Conservation (phyloP, 2,113 vertebrate species). For the Acrocephalus arundinaceus region DNA sequence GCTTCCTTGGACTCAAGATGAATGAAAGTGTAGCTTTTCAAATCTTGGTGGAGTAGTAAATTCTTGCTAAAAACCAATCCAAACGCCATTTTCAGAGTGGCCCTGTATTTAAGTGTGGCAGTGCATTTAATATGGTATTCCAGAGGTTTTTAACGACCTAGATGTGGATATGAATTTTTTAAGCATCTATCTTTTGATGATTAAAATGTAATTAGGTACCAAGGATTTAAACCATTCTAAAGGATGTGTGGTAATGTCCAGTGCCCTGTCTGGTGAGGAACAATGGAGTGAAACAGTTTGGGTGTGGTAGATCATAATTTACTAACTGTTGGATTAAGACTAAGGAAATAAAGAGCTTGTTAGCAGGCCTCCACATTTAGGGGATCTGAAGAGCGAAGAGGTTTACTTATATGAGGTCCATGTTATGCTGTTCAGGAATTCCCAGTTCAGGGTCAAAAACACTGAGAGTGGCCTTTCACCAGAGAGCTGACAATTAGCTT, state of each 20-base stretch:
- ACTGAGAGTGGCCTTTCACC: background rate
- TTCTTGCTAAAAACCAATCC: background rate
- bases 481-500: background rate
- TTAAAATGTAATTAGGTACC: background rate
- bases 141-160: background rate
- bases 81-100: background rate
- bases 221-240: background rate
- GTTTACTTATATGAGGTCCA: background rate
- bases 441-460: background rate
- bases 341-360: background rate
- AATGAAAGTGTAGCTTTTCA: background rate
- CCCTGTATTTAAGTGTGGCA: background rate
- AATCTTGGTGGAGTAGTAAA: background rate
- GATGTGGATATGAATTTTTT: background rate
- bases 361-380: background rate
- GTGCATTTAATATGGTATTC: background rate
- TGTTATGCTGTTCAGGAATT: constrained; percentile 2
- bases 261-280: background rate
- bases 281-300: background rate
- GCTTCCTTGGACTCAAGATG: background rate
- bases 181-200: background rate
- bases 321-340: background rate
- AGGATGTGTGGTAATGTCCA: background rate
- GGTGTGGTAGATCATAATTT: background rate
- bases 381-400: background rate